Evolutionary conservation across 1,140 invertebrate species (phyloP), one percentile per base, ranked within the genome.

Genomic region (Anastatus disparis): DNA sequence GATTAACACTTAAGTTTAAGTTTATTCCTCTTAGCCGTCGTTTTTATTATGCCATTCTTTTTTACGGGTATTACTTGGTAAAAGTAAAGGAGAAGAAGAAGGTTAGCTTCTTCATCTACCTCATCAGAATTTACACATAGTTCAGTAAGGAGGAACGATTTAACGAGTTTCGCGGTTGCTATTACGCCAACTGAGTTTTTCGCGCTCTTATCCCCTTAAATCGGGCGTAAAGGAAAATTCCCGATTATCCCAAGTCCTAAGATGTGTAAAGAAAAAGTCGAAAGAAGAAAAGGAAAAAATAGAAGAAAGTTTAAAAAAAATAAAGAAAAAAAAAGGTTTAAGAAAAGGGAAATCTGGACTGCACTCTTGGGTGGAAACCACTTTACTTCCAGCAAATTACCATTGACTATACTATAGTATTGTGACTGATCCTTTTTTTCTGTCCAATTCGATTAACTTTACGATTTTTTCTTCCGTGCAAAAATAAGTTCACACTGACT

Each of bases 81-180:
- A n/a, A n/a, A n/a, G n/a, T n/a, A n/a, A n/a, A n/a, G n/a, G n/a
- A n/a, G n/a, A n/a, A n/a, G n/a, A n/a, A n/a, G n/a, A n/a, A n/a
- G n/a, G n/a, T n/a, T n/a, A n/a, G n/a, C n/a, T n/a, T n/a, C n/a
- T 35, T 58, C 31, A 61, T 29, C 61, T 72, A 65, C 75, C 52
- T 74, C 75, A 81, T 82, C 79, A n/a, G 79, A 75, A 82, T 82
- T 82, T 78, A 78, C 79, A 81, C 77, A 75, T 74, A 79, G 79
- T 80, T 78, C 55, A 20, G 75, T n/a, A n/a, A n/a, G 76, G 76
- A 77, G 77, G 78, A 76, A 75, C 76, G 67, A 80, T 79, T 82
- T 81, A 80, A 82, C 76, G 77, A 82, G 75, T 62, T 78, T 72
- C 42, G 42, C 58, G 61, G 38, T 9, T 17, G 0, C 24, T 12